phyloP scores from a whole-genome alignment of 1,140 invertebrate genomes.

The Metaphire vulgaris region DNA sequence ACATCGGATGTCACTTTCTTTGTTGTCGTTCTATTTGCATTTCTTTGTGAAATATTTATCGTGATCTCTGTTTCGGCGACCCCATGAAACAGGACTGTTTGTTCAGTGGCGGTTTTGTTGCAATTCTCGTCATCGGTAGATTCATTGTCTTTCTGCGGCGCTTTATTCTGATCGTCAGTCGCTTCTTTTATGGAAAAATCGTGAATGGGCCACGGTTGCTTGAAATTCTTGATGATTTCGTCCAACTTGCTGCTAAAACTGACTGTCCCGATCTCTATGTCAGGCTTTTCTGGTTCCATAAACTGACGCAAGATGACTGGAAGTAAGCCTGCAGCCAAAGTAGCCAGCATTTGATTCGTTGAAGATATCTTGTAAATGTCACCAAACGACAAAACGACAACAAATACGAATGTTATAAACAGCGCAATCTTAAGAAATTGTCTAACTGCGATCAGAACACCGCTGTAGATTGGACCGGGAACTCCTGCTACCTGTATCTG shows the following conservation, averaged over 20 bases:
- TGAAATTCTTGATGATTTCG: slow-evolving; percentile 46
- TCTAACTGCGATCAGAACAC: slow-evolving; percentile 44
- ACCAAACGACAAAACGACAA: slow-evolving; percentile 50
- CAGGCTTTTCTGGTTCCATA: slow-evolving; percentile 24
- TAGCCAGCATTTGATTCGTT: slow-evolving; percentile 48
- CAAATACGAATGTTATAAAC: slow-evolving; percentile 48
- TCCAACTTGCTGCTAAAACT: slow-evolving; percentile 50
- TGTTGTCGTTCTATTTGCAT: too few species aligned
- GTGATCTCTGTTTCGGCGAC: too few species aligned
- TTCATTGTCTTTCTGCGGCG: too few species aligned
- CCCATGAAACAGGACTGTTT: too few species aligned
- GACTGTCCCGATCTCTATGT: too few species aligned
- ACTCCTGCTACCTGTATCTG: slow-evolving; percentile 44
- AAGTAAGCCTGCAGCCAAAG: slow-evolving; percentile 47
- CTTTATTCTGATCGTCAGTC: too few species aligned
- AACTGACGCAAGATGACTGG: slow-evolving; percentile 42
- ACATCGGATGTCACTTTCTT: too few species aligned
- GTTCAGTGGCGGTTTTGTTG: too few species aligned
- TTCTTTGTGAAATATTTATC: too few species aligned
- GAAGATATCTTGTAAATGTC: slow-evolving; percentile 45
- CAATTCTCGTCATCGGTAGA: too few species aligned
- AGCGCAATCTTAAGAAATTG: slow-evolving; percentile 48
- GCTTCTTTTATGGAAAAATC: slow-evolving; percentile 28
- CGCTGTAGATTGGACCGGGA: slow-evolving; percentile 46
- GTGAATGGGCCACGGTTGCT: slow-evolving; percentile 46